Evolutionary conservation across 2,888 invertebrate genomes (phyloP), one percentile per base, ranked within the genome.

Genomic region (Lysandra bellargus): DNA sequence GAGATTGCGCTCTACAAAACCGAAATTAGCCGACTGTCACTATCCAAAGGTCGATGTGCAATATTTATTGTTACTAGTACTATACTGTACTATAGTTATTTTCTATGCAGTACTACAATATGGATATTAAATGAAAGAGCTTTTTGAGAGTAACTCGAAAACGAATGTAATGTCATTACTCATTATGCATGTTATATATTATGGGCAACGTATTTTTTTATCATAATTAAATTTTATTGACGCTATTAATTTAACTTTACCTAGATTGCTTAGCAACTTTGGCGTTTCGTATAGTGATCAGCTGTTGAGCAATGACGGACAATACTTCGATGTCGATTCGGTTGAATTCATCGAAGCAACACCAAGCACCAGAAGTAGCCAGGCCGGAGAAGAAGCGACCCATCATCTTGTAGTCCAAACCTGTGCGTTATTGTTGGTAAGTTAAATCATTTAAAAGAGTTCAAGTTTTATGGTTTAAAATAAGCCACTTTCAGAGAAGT

Each of bases 311-410:
- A 84, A 98, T 98, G 4, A 98, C 98, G 17, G 98, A 98, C 80
- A 98, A 90, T 64, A 98, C 98, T 89, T 98, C 98, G 83, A 98
- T 98, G 86, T 98, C 98, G 80, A 98, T 98, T 6, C 98, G 95
- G 90, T 98, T 98, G 89, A 98, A 98, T 88, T 98, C 98, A 88
- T 98, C 98, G 88, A 98, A 98, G 86, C 98, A 98, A 85, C 98
- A 98, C 98, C 98, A 98, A 4, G 98, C 98, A 0, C 98, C 98
- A 1, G 98, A 98, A 79, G 98, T 98, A 0, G 98, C 98, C 83
- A 98, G 89, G 0, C 98, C 98, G 3, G 98, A 97, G 91, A 98
- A 98, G 88, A 98, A 98, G 80, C 97, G 95, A 0, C 98, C 98
- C 98, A 98, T 98, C 97, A 97, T 97, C 94, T 97, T 95, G 85